Evolutionary conservation across 2,888 invertebrate species (phyloP).

Genomic region (Abrostola triplasia): DNA sequence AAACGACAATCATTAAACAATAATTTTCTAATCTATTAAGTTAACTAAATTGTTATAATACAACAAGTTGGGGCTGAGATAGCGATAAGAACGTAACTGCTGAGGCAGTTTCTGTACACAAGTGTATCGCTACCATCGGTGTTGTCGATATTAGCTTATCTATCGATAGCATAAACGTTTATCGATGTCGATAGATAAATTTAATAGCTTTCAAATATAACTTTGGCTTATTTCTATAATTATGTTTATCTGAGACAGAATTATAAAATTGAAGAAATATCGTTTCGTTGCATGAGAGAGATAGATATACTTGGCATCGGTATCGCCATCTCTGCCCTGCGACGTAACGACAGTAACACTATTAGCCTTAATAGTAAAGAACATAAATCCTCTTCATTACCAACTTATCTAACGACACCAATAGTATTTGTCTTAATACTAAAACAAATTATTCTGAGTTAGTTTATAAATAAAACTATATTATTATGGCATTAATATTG

Average conservation of each 20-base stretch:
- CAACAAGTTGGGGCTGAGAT: slow-evolving; percentile 49
- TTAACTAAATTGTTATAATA: slow-evolving; percentile 55
- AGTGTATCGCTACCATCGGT: slow-evolving; percentile 36
- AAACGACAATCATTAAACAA: slow-evolving; percentile 52
- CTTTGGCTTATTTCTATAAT: slow-evolving; percentile 5
- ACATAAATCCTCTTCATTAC: slow-evolving; percentile 2
- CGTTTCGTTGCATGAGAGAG: slow-evolving; percentile 2
- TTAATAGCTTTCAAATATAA: slow-evolving; percentile 9
- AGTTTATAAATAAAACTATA: slow-evolving; percentile 49
- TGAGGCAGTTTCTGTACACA: slow-evolving; percentile 39
- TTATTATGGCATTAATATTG: slow-evolving; percentile 50
- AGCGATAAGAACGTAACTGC: slow-evolving; percentile 39
- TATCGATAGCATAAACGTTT: slow-evolving; percentile 36
- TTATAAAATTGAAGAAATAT: slow-evolving; percentile 12
- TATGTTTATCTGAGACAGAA: slow-evolving; percentile 5
- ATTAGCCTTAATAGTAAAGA: neutral
- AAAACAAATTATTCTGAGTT: slow-evolving; percentile 49
- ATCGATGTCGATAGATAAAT: slow-evolving; percentile 48
- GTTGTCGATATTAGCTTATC: slow-evolving; percentile 34
- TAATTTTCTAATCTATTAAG: slow-evolving; percentile 53
- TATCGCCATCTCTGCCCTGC: slow-evolving; percentile 18
- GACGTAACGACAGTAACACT: neutral
- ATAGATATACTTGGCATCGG: slow-evolving; percentile 20
- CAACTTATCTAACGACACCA: slow-evolving; percentile 41
- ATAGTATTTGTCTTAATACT: slow-evolving; percentile 47